Conservation (phyloP, 2,797 vertebrate species). For the Vultur gryphus region DNA sequence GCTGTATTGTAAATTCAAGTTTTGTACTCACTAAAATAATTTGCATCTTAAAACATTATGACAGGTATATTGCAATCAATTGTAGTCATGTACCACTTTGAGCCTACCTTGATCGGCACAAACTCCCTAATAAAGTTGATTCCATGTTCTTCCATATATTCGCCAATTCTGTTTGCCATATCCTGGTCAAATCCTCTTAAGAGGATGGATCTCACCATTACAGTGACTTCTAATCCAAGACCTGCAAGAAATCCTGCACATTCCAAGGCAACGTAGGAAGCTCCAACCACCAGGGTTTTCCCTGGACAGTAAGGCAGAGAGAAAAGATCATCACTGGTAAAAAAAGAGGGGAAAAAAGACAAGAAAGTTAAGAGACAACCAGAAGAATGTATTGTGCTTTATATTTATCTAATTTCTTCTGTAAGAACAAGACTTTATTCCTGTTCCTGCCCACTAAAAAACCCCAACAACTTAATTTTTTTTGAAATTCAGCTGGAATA, state of each 20-base stretch:
- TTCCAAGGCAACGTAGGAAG: conserved; percentile 82
- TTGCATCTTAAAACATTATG: not conserved
- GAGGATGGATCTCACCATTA: conserved; percentile 81
- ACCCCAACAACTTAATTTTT: not conserved
- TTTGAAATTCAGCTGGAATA: not conserved
- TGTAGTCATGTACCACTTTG: not conserved
- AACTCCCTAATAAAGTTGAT: conserved; percentile 75
- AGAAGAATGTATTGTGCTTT: not conserved
- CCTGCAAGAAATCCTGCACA: conserved; percentile 83
- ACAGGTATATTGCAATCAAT: not conserved
- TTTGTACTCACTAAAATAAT: not conserved
- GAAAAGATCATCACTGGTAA: conserved; percentile 81
- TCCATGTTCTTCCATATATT: conserved; percentile 81
- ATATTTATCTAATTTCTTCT: not conserved
- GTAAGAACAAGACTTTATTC: not conserved
- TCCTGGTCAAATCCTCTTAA: conserved; percentile 82
- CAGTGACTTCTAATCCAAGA: conserved; percentile 79
- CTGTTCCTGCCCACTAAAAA: not conserved
- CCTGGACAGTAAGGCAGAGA: conserved; percentile 79
- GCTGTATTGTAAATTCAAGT: not conserved
- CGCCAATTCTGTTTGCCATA: conserved; percentile 78
- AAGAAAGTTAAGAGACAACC: not conserved
- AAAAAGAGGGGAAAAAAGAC: not conserved
- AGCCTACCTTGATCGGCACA: conserved; percentile 78
- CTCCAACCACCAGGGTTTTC: conserved; percentile 82